Base-by-base conservation (phyloP, 2,888 invertebrate species). In the Leptothorax acervorum region DNA sequence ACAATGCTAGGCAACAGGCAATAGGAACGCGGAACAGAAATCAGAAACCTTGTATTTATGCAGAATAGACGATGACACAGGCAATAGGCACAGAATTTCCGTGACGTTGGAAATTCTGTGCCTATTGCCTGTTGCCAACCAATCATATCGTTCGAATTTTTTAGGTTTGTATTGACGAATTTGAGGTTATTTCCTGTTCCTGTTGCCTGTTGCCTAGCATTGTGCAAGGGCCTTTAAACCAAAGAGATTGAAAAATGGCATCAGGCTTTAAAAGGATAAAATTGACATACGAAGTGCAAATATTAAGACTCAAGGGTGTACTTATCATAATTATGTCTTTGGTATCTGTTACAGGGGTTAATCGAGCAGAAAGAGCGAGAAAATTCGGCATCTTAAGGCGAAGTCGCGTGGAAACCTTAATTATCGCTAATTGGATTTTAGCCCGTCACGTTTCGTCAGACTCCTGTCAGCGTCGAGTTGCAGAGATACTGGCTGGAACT, bases 401-500 rank as follows among this genome's bases (percentile, higher is more conserved):
- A 82, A 60, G 45, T 70, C 76, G 18, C 45, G 48, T 39, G 73
- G 81, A 86, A 83, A 68, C 70, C 76, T 88, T 85, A 85, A 86
- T 88, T 85, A 83, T 76, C 75, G 79, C 55, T 88, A 88, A 88
- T 85, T 85, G 82, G 82, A 87, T 85, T 88, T 85, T 62, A 75
- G 53, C 75, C 57, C 63, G 73, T 85, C 86, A 82, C 86, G 85
- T 88, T 84, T 76, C 85, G 83, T 86, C 83, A 86, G 87, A 71
- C 74, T 75, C 78, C 79, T 85, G 84, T 86, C 85, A 84, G 84
- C 76, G 68, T 31, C 55, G 57, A 78, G 62, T 63, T 71, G 62
- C 45, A 23, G 53, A 28, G 82, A 78, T 51, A 45, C 39, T 18
- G 60, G 18, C 35, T 45, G 57, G 51, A 18, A 55, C 55, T 55